phyloP scores from a whole-genome alignment of 2,113 vertebrate species.

The Phaethon lepturus region DNA sequence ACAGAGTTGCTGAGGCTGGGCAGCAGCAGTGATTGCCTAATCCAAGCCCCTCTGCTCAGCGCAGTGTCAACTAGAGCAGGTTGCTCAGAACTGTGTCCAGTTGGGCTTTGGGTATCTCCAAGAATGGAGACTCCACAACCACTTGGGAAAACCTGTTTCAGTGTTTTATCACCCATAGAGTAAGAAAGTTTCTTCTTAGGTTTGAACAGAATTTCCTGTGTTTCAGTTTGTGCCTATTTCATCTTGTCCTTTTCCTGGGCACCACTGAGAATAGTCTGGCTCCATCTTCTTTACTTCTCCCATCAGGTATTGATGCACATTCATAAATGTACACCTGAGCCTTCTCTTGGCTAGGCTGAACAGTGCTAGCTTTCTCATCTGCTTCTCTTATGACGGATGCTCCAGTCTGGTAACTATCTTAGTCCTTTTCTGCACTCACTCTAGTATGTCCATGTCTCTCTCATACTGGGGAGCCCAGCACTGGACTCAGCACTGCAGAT shows the following conservation, averaged over 20 bases:
- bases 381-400: not conserved
- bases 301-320: not conserved
- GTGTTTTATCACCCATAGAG: not conserved
- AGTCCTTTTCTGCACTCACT: not conserved
- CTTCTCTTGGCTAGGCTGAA: not conserved
- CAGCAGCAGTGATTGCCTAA: not conserved
- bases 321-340: not conserved
- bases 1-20: not conserved
- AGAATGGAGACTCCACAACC: not conserved
- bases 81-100: not conserved
- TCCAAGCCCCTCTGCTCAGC: not conserved
- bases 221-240: not conserved
- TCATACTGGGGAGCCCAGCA: not conserved
- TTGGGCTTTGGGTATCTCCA: not conserved
- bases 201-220: not conserved
- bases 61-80: not conserved
- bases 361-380: not conserved
- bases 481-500: too few species aligned
- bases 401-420: not conserved
- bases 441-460: not conserved
- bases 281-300: not conserved
- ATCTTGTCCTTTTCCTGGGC: not conserved
- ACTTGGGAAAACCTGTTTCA: not conserved
- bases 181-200: not conserved
- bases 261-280: not conserved